Evolutionary conservation across 2,888 invertebrate genomes (phyloP), one percentile per base, ranked within the genome.

Genomic region (Ischnus inquisitorius): DNA sequence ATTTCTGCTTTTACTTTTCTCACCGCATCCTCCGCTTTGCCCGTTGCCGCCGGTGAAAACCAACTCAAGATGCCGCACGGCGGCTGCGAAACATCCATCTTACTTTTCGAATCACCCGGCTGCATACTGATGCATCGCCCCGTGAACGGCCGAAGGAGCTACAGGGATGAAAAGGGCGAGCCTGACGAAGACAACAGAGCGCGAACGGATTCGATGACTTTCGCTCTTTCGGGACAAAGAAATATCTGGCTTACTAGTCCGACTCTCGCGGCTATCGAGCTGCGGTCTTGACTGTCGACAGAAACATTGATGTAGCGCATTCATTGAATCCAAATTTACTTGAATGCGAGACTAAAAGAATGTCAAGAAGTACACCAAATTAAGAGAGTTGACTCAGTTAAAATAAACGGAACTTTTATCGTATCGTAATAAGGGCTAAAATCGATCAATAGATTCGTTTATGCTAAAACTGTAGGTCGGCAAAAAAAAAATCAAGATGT

Each of bases 51-150:
- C 86, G 85, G 79, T 60, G 82, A 87, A 89, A 88, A 88, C 89
- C 88, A 89, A 89, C 90, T 89, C 88, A 79, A 82, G 78, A 84
- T 84, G 83, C 77, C 72, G 79, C 51, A 69, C 78, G 71, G 82
- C 67, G 79, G 79, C 85, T 81, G 81, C 79, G 71, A 80, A 79
- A 78, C 85, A 87, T 87, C 85, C 85, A 84, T 87, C 87, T 86
- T 86, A 84, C 79, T 86, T 79, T 28, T 14, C 72, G 46, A 69
- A 71, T 60, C 71, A 82, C 83, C 85, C 77, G 82, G 87, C 86
- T 89, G 90, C 90, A 92, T 92, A 89, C 85, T 89, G 91, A 92
- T 91, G 89, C 88, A 85, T 79, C 81, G 81, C 41, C n/a, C 43
- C 10, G 43, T 64, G 39, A 43, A 22, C 25, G n/a, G 39, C 43